A percentile compares a stretch with the other conserved stretches of the same genome.
phyloP scores from a whole-genome alignment of 1,140 invertebrate genomes.

The Drosophila kepulauana region DNA sequence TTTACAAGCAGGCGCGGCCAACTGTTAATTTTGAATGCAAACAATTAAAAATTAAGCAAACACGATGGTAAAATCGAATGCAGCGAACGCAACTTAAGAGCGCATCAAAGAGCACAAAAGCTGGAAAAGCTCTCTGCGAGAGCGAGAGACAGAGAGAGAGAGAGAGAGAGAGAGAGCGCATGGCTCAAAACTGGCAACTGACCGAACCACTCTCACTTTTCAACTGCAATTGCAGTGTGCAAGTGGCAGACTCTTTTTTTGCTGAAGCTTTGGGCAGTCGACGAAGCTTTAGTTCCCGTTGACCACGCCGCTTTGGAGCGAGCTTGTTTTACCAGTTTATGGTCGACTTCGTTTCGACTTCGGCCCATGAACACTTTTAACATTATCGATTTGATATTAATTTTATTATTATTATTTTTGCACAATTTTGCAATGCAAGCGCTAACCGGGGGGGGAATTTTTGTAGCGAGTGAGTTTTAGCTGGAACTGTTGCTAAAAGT shows the following conservation, averaged over 20 bases:
- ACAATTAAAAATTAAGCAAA: slow-evolving; percentile 73
- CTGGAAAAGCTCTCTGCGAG: slow-evolving; percentile 14
- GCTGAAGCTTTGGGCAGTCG: slow-evolving; percentile 32
- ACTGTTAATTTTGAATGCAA: slow-evolving; percentile 71
- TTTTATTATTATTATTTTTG: slow-evolving; percentile 44
- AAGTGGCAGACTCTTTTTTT: slow-evolving; percentile 16
- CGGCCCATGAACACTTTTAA: slow-evolving; percentile 56
- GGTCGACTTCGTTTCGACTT: slow-evolving; percentile 40
- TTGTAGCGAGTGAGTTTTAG: slow-evolving; percentile 17
- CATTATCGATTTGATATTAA: slow-evolving; percentile 81
- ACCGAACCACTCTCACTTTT: slow-evolving; percentile 67
- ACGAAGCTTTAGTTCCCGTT: slow-evolving; percentile 74
- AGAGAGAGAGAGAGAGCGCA: not conserved
- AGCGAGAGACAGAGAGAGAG: not conserved
- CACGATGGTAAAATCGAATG: slow-evolving; percentile 44
- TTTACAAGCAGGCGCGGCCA: slow-evolving; percentile 5
- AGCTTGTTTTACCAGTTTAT: slow-evolving; percentile 81
- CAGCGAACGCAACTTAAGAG: slow-evolving; percentile 32
- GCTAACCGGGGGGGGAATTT: not conserved
- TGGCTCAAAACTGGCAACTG: slow-evolving; percentile 12
- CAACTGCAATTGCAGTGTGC: slow-evolving; percentile 28
- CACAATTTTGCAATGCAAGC: slow-evolving; percentile 64
- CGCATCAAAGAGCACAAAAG: slow-evolving; percentile 36
- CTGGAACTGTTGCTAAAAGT: slow-evolving; percentile 60
- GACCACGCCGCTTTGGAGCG: slow-evolving; percentile 56